A percentile compares a stretch with the other conserved stretches of the same genome.
These are phyloP conservation scores for Pandion haliaetus DNA, from an alignment of 2,113 vertebrate genomes.

Conservation along the genomic window DNA sequence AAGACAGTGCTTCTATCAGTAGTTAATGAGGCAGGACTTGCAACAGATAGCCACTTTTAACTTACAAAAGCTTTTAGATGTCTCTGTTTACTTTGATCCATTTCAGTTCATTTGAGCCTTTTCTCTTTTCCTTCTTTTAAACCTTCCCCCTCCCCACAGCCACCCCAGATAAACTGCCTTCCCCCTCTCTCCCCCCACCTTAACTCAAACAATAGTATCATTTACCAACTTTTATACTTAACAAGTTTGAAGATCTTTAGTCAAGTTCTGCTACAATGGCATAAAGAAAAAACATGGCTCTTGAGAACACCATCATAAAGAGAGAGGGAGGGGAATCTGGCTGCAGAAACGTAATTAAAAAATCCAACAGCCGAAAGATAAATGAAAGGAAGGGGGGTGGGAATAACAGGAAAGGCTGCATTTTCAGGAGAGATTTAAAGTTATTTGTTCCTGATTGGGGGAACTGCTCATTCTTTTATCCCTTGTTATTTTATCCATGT, in stretches of 20 bases:
- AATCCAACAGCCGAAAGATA: constrained; percentile 62
- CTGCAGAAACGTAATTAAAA: constrained; percentile 62
- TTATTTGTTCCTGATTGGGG: constrained; percentile 75
- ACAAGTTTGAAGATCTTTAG: constrained; percentile 76
- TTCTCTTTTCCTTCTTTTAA: constrained; percentile 27
- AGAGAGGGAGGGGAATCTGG: constrained; percentile 26
- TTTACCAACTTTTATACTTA: constrained; percentile 80
- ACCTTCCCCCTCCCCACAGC: background rate
- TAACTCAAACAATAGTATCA: constrained; percentile 76
- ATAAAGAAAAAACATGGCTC: constrained; percentile 61
- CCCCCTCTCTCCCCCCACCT: background rate
- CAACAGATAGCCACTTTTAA: constrained; percentile 84
- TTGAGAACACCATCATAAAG: constrained; percentile 30
- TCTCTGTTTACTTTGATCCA: constrained; percentile 87
- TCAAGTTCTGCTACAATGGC: constrained; percentile 71
- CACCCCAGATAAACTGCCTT: constrained; percentile 68
- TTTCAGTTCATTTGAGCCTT: constrained; percentile 82
- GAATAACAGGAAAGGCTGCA: constrained; percentile 65
- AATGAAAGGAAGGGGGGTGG: constrained; percentile 37
- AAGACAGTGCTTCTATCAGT: constrained; percentile 79
- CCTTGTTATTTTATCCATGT: constrained; percentile 72
- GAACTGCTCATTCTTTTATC: constrained; percentile 65
- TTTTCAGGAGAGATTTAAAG: constrained; percentile 68
- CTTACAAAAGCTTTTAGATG: constrained; percentile 85
- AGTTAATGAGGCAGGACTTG: constrained; percentile 85